These are phyloP conservation scores for Agonopterix heracliana DNA, from an alignment of 2,888 invertebrate genomes.

Conservation along the genomic window DNA sequence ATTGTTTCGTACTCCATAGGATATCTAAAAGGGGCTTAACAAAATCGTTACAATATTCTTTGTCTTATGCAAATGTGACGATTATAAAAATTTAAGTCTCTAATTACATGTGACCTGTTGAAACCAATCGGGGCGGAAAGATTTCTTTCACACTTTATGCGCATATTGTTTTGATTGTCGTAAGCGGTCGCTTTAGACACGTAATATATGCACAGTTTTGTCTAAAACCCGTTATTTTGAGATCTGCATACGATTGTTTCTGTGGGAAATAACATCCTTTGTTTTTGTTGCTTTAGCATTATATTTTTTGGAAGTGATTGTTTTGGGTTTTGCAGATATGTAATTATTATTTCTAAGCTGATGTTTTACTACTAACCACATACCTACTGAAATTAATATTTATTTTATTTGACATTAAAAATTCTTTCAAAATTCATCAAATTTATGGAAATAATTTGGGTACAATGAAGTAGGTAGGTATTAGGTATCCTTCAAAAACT, in stretches of 20 bases:
- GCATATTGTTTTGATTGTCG: constrained; percentile 56
- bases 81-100: constrained; percentile 23
- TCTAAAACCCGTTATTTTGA: constrained; percentile 24
- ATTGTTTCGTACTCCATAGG: too few relatives aligned
- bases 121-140: constrained; percentile 50
- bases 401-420: too few relatives aligned
- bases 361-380: too few relatives aligned
- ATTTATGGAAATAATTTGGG: too few relatives aligned
- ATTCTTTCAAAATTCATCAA: too few relatives aligned
- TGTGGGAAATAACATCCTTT: constrained; percentile 20
- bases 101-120: constrained; percentile 43
- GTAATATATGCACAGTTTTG: not conserved
- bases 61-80: constrained; percentile 22
- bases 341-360: too few relatives aligned
- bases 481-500: too few relatives aligned
- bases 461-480: too few relatives aligned
- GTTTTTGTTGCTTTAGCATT: constrained; percentile 21
- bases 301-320: too few relatives aligned
- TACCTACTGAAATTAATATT: too few relatives aligned
- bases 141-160: constrained; percentile 26
- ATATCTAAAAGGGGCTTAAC: too few relatives aligned
- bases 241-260: constrained; percentile 30
- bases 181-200: constrained; percentile 1
- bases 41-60: constrained; percentile 4
- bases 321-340: too few relatives aligned